These are phyloP conservation scores for Enteromius unitaeniatus DNA, from an alignment of 2,797 vertebrate genomes.

Conservation along the genomic window DNA sequence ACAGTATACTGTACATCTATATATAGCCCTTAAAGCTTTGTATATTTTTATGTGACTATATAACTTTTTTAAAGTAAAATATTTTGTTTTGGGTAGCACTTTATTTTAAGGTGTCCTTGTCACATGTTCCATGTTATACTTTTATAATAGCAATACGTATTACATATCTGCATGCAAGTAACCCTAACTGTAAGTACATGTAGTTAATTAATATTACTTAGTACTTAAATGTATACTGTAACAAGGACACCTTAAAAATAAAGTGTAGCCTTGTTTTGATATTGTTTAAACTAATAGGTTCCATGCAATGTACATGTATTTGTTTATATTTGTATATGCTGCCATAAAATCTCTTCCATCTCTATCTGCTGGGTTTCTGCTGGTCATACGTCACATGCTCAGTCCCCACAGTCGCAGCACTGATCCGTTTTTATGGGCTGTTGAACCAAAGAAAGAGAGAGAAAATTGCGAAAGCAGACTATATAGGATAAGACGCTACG, in stretches of 20 bases:
- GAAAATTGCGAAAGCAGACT: neutral
- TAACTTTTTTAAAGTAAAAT: neutral
- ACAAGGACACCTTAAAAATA: neutral
- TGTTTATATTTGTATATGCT: slow-evolving; percentile 69
- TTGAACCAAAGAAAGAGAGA: slow-evolving; percentile 69
- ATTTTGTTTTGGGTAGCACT: neutral
- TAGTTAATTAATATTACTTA: no score
- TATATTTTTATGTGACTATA: neutral
- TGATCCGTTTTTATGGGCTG: slow-evolving; percentile 79
- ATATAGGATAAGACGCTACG: slow-evolving; percentile 4
- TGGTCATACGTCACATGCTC: slow-evolving; percentile 75
- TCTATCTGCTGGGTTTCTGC: slow-evolving; percentile 67
- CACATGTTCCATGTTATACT: neutral
- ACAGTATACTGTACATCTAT: slow-evolving; percentile 54
- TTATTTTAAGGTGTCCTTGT: neutral
- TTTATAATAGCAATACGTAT: neutral
- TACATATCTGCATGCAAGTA: neutral
- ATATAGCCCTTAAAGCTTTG: slow-evolving; percentile 77
- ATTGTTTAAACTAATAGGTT: neutral
- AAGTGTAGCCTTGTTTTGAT: neutral
- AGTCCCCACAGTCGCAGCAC: slow-evolving; percentile 70
- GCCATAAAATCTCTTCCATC: slow-evolving; percentile 77
- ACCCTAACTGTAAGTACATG: neutral
- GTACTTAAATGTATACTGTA: no score
- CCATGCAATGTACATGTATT: neutral